Percentiles rank a stretch among this genome's conserved stretches.
phyloP scores from a whole-genome alignment of 2,113 vertebrate genomes.

The Corynorhinus townsendii region DNA sequence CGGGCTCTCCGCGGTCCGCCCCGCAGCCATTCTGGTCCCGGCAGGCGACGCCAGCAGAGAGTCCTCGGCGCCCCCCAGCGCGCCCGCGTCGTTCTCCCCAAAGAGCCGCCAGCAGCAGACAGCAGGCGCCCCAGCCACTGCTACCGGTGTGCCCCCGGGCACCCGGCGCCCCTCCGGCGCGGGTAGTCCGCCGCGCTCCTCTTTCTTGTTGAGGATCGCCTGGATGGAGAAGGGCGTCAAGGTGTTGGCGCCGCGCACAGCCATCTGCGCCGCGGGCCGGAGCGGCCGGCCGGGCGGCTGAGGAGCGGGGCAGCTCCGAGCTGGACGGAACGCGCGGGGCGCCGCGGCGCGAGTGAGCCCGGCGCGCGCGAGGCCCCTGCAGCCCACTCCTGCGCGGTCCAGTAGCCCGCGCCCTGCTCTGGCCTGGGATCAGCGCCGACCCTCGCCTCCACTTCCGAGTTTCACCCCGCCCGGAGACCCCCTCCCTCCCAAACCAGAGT shows the following conservation, averaged over 20 bases:
- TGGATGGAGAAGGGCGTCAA: constrained; percentile 95
- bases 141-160: constrained; percentile 34
- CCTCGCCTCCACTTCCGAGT: constrained; percentile 44
- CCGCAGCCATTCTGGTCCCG: constrained; percentile 86
- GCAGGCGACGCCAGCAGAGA: constrained; percentile 46
- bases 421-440: constrained; percentile 27
- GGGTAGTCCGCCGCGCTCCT: constrained; percentile 76
- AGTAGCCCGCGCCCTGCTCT: constrained; percentile 38
- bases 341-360: not conserved
- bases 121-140: constrained; percentile 43
- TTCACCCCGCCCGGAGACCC: constrained; percentile 5
- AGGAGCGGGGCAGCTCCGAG: not conserved
- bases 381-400: constrained; percentile 29
- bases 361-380: not conserved
- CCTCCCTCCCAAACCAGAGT: not conserved
- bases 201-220: constrained; percentile 93
- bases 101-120: constrained; percentile 92
- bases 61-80: constrained; percentile 77
- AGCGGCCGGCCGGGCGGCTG: not conserved
- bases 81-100: constrained; percentile 75
- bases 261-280: constrained; percentile 80
- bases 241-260: constrained; percentile 83
- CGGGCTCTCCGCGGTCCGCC: constrained; percentile 83
- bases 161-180: constrained; percentile 58
- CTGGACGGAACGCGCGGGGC: constrained; percentile 32